Percentiles rank a stretch among this genome's conserved stretches.
Conservation (phyloP, 2,113 vertebrate species). For the Mesitornis unicolor region DNA sequence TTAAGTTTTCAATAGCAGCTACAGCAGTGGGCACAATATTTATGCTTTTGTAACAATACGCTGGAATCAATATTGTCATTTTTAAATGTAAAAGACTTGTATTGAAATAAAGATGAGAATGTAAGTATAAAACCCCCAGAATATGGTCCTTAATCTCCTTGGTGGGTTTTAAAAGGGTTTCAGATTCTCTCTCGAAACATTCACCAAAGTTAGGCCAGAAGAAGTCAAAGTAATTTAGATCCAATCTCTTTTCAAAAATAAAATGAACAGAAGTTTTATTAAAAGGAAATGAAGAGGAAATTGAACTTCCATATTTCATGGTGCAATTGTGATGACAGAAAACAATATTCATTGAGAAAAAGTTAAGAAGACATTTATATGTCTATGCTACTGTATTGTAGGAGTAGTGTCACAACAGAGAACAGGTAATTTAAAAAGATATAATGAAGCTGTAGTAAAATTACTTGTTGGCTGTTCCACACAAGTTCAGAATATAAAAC, state of each 20-base stretch:
- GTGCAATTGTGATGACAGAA: constrained; percentile 76
- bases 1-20: neutral
- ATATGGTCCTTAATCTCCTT: neutral
- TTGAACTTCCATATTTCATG: constrained; percentile 81
- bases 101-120: neutral
- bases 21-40: neutral
- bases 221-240: constrained; percentile 82
- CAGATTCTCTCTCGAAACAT: constrained; percentile 30
- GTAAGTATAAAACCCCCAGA: neutral
- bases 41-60: neutral
- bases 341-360: constrained; percentile 71
- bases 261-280: constrained; percentile 80
- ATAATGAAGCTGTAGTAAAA: neutral
- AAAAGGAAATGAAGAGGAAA: constrained; percentile 84
- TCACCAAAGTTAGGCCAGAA: constrained; percentile 70
- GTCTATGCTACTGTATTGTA: neutral
- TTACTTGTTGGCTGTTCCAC: neutral
- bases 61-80: neutral
- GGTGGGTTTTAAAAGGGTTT: constrained; percentile 33
- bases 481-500: neutral
- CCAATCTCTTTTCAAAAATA: constrained; percentile 77
- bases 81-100: neutral
- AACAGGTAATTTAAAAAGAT: constrained; percentile 15
- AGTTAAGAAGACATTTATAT: constrained; percentile 70
- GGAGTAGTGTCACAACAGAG: constrained; percentile 28